These are phyloP conservation scores for Anas bahamensis DNA, from an alignment of 2,797 vertebrate species.

Conservation along the genomic window DNA sequence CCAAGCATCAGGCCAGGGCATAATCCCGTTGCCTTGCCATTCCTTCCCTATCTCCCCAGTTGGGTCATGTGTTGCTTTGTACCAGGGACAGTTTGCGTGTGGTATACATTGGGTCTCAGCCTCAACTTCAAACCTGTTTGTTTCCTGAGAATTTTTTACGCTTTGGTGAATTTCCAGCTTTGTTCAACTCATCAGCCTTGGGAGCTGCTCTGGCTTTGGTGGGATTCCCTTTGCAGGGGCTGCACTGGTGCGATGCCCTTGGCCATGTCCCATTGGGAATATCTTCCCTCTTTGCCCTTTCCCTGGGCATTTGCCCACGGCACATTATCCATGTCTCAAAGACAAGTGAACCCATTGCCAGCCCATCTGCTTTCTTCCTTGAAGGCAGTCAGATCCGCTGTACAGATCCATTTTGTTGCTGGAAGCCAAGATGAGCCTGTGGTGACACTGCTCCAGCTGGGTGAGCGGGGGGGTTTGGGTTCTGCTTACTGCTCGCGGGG, in stretches of 20 bases:
- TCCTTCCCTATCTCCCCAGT: neutral
- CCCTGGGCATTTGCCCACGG: rapidly evolving
- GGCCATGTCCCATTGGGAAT: rapidly evolving
- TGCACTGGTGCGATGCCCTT: rapidly evolving
- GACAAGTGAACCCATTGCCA: neutral
- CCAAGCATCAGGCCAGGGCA: neutral
- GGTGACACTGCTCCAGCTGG: neutral
- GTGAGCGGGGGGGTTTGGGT: neutral
- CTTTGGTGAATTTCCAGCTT: rapidly evolving
- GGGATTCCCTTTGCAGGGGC: neutral
- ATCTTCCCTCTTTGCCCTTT: neutral
- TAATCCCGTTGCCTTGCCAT: neutral
- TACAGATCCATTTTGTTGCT: neutral
- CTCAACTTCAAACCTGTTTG: neutral
- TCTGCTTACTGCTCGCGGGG: neutral
- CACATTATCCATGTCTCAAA: neutral
- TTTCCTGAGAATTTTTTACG: neutral
- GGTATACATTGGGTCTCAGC: rapidly evolving
- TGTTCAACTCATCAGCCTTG: neutral
- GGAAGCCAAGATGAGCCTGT: neutral
- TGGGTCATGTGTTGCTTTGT: neutral
- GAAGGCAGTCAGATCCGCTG: neutral
- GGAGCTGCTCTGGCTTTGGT: neutral
- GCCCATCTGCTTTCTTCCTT: neutral
- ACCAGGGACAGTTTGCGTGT: neutral